Base-by-base conservation (phyloP, 2,888 invertebrate genomes). In the Exephanes ischioxanthus region DNA sequence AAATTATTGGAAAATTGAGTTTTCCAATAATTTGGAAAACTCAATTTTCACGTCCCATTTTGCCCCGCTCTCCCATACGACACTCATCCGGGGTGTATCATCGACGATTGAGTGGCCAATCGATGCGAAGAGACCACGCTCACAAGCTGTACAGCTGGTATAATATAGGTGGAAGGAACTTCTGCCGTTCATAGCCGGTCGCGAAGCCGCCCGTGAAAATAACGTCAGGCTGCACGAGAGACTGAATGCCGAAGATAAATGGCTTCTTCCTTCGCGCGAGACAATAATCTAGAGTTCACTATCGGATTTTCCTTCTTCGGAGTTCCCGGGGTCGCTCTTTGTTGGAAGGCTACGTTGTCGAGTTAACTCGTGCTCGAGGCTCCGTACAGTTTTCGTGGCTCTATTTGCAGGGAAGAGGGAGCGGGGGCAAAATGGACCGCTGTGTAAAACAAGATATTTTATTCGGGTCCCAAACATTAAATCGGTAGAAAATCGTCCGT, bases 211-310 rank as follows among this genome's bases (percentile, higher is more conserved):
- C 53, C 30, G 76, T 22, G 76, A 63, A 76, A 76, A 53, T 66
- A 76, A 76, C 76, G 63, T 76, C 75, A n/a, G 48, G 63, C 33
- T 33, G 11, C 53, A 26, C 53, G 58, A 58, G 26, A 41, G 30
- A 19, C 75, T 63, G 75, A 51, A 63, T 48, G 63, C 33, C 51
- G 41, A 61, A 75, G 63, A 75, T 75, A 30, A 63, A 51, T 63
- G 48, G 75, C 30, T 19, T 11, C 16, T 68, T 78, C 45, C 70
- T 53, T 48, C 16, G 19, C 6, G 19, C 33, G n/a, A 48, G 41
- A 78, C 53, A 22, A 51, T 70, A 22, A 51, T 70, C 30, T 53
- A 19, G 22, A 7, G 37, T 30, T 70, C 45, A 45, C 22, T 26
- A 45, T 51, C 70, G 45, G 45, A 30, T 70, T 70, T 26, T 70